phyloP scores from a whole-genome alignment of 2,113 vertebrate genomes.

The Pseudorasbora parva region DNA sequence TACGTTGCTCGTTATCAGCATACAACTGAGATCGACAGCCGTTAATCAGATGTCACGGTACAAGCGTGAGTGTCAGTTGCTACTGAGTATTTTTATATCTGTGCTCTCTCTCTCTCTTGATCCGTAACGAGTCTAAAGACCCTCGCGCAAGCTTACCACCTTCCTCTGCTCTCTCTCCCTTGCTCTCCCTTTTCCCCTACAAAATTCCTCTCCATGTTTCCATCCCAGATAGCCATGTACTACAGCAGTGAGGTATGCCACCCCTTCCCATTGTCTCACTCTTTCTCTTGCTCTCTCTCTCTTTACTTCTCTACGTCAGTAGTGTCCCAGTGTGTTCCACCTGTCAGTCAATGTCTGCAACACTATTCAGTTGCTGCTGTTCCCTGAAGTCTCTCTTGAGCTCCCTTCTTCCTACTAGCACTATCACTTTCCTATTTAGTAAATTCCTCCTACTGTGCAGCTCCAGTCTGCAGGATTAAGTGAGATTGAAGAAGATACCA shows the following conservation, averaged over 20 bases:
- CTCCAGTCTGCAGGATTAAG: slow-evolving; percentile 66
- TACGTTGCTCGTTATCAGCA: slow-evolving; percentile 10
- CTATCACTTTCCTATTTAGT: slow-evolving; percentile 54
- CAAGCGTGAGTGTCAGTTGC: neutral
- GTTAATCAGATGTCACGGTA: neutral
- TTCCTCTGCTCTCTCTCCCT: neutral
- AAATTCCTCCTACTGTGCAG: slow-evolving; percentile 60
- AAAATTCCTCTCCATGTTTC: slow-evolving; percentile 54
- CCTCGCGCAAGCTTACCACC: neutral
- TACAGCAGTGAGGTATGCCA: slow-evolving; percentile 65
- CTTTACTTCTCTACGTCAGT: slow-evolving; percentile 56
- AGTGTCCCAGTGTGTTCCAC: slow-evolving; percentile 7
- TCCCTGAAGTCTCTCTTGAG: slow-evolving; percentile 38
- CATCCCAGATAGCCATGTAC: slow-evolving; percentile 65
- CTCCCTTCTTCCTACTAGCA: slow-evolving; percentile 53
- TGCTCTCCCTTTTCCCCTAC: slow-evolving; percentile 47
- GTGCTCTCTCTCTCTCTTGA: slow-evolving; percentile 58
- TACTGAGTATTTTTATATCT: slow-evolving; percentile 50
- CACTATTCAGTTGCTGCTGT: slow-evolving; percentile 30
- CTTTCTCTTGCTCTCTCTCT: slow-evolving; percentile 54
- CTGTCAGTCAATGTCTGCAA: slow-evolving; percentile 27
- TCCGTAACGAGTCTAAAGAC: neutral
- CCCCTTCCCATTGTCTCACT: slow-evolving; percentile 31
- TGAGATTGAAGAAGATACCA: slow-evolving; percentile 65
- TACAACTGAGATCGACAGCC: slow-evolving; percentile 6